Evolutionary conservation across 2,797 vertebrate species (phyloP).

Genomic region (Falco peregrinus): DNA sequence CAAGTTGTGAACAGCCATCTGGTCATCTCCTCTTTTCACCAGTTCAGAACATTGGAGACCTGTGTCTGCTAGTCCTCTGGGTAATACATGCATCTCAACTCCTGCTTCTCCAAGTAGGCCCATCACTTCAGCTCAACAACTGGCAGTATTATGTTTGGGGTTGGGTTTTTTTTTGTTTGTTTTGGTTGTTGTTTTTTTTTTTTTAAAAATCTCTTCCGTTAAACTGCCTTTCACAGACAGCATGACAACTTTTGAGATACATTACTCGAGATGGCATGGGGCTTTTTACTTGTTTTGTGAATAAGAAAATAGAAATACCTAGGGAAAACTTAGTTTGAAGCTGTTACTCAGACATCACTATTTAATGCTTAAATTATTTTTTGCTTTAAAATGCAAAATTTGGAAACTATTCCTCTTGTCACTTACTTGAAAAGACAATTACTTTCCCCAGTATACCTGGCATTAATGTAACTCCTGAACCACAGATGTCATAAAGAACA

Average conservation of each 20-base stretch:
- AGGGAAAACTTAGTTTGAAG: not conserved
- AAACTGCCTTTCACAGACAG: not conserved
- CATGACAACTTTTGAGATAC: not conserved
- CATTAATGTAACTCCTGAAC: not conserved
- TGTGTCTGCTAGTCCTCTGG: not conserved
- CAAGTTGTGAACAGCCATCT: not conserved
- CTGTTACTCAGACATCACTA: not conserved
- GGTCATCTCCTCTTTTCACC: not conserved
- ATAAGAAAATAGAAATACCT: conserved; percentile 6
- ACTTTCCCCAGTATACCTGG: not conserved
- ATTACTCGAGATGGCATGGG: not conserved
- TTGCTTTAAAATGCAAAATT: not conserved
- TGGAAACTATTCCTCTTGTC: not conserved
- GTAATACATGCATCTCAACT: not conserved
- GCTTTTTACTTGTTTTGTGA: not conserved
- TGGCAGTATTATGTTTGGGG: not conserved
- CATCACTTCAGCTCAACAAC: not conserved
- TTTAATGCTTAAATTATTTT: not conserved
- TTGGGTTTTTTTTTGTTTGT: not conserved
- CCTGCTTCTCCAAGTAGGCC: not conserved
- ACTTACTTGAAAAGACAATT: not conserved
- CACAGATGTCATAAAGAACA: not conserved
- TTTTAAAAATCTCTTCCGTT: not conserved
- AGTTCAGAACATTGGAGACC: not conserved
- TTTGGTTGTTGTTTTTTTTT: not conserved